These are phyloP conservation scores for Rhinella marina DNA, from an alignment of 2,797 vertebrate species.

Conservation along the genomic window DNA sequence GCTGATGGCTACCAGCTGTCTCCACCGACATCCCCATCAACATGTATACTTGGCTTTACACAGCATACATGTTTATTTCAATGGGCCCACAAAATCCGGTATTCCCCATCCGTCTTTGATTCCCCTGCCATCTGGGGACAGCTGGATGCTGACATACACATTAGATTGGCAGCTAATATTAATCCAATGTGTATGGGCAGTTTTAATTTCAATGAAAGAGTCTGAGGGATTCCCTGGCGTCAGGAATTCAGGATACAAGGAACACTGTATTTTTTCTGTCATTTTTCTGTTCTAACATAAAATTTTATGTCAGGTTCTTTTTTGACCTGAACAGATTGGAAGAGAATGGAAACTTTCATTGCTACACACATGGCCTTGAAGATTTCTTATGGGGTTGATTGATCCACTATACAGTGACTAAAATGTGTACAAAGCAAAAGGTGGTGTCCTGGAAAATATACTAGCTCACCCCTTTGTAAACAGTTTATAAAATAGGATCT, in stretches of 20 bases:
- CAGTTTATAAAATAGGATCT: not conserved
- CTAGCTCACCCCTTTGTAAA: not conserved
- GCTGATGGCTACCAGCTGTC: no score
- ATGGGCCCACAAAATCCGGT: not conserved
- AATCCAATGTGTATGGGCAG: not conserved
- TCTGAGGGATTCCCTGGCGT: not conserved
- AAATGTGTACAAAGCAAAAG: not conserved
- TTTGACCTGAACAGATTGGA: not conserved
- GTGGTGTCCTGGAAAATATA: not conserved
- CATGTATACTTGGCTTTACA: no score
- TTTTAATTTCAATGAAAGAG: not conserved
- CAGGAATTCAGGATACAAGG: not conserved
- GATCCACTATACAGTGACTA: no score
- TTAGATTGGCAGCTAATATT: not conserved
- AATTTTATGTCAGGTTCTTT: not conserved
- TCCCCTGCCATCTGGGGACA: not conserved
- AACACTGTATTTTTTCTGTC: not conserved
- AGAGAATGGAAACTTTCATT: not conserved
- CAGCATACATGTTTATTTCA: not conserved
- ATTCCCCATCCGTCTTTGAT: not conserved
- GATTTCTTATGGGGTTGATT: not conserved
- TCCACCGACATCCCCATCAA: no score
- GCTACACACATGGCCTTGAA: not conserved
- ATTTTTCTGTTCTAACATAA: not conserved
- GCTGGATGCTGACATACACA: not conserved